Evolutionary conservation across 2,113 vertebrate genomes (phyloP).

Genomic region (Ovis canadensis): DNA sequence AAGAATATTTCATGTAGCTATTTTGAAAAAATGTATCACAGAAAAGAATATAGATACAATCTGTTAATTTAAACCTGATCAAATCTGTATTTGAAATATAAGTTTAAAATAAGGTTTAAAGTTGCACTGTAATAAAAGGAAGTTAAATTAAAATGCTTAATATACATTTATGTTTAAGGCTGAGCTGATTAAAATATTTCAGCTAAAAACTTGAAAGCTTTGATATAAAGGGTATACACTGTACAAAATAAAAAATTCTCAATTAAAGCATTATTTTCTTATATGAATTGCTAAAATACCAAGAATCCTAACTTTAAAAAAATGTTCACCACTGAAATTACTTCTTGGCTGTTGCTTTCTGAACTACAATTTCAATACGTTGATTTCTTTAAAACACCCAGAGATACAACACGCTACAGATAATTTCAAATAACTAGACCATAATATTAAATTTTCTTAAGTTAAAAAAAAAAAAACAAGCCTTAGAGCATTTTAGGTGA

Average conservation of each 20-base stretch:
- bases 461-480: neutral
- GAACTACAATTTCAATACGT: conserved; percentile 18
- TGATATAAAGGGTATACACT: conserved; percentile 16
- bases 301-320: conserved; percentile 37
- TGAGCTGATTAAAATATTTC: conserved; percentile 12
- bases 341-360: conserved; percentile 39
- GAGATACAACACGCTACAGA: neutral
- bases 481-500: neutral
- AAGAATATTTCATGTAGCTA: conserved; percentile 30
- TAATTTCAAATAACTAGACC: conserved; percentile 29
- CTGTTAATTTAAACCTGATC: conserved; percentile 16
- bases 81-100: conserved; percentile 22
- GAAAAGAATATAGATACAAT: neutral
- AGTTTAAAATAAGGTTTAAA: conserved; percentile 31
- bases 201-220: conserved; percentile 39
- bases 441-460: conserved; percentile 16
- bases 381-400: conserved; percentile 32
- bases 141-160: conserved; percentile 29
- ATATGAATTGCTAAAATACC: conserved; percentile 13
- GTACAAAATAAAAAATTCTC: neutral
- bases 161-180: conserved; percentile 23
- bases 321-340: conserved; percentile 49
- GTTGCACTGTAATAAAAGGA: conserved; percentile 16
- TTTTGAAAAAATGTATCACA: neutral
- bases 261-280: conserved; percentile 41